Conservation (phyloP, 2,888 invertebrate genomes). For the Ephialtes manifestator region DNA sequence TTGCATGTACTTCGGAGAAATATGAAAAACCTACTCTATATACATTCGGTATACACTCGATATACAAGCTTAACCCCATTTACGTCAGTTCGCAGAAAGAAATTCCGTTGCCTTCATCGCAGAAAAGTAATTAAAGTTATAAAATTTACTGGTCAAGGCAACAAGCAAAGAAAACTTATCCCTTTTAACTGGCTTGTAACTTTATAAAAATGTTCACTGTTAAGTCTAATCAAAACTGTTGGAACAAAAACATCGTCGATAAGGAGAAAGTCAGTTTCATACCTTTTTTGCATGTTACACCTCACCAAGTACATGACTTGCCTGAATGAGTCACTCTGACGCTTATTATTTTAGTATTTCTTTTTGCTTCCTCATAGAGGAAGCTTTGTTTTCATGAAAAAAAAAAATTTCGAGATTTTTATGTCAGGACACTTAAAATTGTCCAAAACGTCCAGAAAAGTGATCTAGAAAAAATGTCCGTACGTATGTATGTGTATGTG, state of each 20-base stretch:
- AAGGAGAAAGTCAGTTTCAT: not conserved
- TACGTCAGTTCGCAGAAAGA: not conserved
- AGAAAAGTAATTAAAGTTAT: not conserved
- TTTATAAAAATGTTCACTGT: not conserved
- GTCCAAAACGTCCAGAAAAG: too few species aligned
- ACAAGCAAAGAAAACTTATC: not conserved
- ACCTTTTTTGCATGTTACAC: not conserved
- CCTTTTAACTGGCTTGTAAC: not conserved
- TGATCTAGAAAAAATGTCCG: too few species aligned
- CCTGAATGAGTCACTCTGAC: not conserved
- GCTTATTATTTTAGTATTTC: not conserved
- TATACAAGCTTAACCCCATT: not conserved
- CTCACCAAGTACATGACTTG: not conserved
- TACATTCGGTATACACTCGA: too few species aligned
- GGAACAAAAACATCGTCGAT: too few species aligned
- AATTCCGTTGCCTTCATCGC: not conserved
- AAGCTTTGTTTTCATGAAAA: too few species aligned
- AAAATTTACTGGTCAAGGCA: not conserved
- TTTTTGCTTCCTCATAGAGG: too few species aligned
- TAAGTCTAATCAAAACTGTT: too few species aligned
- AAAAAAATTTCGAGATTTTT: too few species aligned
- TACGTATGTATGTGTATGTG: too few species aligned
- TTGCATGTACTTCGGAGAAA: not conserved
- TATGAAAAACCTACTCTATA: not conserved
- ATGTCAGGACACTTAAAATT: too few species aligned